These are phyloP conservation scores for Branchinecta sandiegonensis DNA, from an alignment of 2,888 invertebrate species.

Conservation along the genomic window DNA sequence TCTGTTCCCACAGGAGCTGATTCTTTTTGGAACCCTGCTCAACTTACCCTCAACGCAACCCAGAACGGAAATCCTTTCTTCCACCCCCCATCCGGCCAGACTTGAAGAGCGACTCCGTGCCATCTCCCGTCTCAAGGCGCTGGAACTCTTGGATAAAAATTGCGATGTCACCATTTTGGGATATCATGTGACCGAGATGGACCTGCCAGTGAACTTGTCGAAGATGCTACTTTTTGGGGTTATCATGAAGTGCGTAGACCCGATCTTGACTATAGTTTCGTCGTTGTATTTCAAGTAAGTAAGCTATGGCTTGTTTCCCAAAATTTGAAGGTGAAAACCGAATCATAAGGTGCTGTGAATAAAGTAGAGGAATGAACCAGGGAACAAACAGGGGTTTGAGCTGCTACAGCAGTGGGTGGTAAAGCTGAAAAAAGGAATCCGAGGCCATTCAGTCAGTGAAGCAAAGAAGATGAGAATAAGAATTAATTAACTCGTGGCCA, in stretches of 20 bases:
- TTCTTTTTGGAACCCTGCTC: not conserved
- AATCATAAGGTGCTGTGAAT: too few species aligned
- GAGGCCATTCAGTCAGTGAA: too few species aligned
- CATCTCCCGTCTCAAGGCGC: not conserved
- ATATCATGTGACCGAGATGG: constrained; percentile 1
- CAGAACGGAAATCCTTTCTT: not conserved
- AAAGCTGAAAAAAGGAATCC: too few species aligned
- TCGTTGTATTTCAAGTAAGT: constrained; percentile 13
- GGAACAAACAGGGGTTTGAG: too few species aligned
- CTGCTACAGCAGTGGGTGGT: too few species aligned
- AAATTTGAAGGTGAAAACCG: too few species aligned
- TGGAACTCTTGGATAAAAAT: not conserved
- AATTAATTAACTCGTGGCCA: too few species aligned
- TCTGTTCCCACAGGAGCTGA: constrained; percentile 2
- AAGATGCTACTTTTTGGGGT: constrained; percentile 10
- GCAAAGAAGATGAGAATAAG: too few species aligned
- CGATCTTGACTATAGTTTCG: constrained; percentile 4
- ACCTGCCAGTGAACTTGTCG: not conserved
- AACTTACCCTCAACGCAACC: not conserved
- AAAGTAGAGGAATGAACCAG: too few species aligned
- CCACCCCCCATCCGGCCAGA: not conserved
- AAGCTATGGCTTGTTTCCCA: too few species aligned
- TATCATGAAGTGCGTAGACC: not conserved
- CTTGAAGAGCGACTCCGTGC: not conserved
- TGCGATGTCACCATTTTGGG: constrained; percentile 1